phyloP scores from a whole-genome alignment of 2,113 vertebrate species.

The Collichthys lucidus region DNA sequence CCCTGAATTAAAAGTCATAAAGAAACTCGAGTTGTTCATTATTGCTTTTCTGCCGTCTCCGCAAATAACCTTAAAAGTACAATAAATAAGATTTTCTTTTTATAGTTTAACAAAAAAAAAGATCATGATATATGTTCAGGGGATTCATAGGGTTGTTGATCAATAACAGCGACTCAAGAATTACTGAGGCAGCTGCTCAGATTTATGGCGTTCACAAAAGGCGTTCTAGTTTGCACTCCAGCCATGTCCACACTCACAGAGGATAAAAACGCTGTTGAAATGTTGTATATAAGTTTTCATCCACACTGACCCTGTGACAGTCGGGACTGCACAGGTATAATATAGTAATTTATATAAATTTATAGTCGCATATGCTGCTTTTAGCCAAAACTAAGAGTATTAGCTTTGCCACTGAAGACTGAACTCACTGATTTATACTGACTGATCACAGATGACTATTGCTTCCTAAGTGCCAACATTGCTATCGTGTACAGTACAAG shows the following conservation, averaged over 20 bases:
- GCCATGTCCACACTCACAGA: constrained; percentile 7
- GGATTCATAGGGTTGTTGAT: constrained; percentile 45
- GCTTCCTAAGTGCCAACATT: background rate
- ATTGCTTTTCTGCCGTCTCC: background rate
- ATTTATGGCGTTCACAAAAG: constrained; percentile 39
- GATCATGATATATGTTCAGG: constrained; percentile 27
- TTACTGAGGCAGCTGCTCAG: constrained; percentile 20
- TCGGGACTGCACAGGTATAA: no score
- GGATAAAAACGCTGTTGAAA: constrained; percentile 24
- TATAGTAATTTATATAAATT: background rate
- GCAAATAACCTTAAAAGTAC: background rate
- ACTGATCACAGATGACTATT: background rate
- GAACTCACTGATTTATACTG: background rate
- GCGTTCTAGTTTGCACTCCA: background rate
- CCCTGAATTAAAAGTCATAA: background rate
- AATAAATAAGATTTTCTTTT: constrained; percentile 9
- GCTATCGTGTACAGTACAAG: no score
- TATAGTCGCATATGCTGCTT: background rate
- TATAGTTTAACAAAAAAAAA: background rate
- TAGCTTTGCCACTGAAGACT: background rate
- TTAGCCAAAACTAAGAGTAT: background rate
- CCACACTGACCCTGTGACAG: no score
- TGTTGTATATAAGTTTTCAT: constrained; percentile 1
- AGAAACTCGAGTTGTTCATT: background rate
- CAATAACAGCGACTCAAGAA: constrained; percentile 29